These are phyloP conservation scores for Megatriorchis doriae DNA, from an alignment of 2,113 vertebrate genomes.

Conservation along the genomic window DNA sequence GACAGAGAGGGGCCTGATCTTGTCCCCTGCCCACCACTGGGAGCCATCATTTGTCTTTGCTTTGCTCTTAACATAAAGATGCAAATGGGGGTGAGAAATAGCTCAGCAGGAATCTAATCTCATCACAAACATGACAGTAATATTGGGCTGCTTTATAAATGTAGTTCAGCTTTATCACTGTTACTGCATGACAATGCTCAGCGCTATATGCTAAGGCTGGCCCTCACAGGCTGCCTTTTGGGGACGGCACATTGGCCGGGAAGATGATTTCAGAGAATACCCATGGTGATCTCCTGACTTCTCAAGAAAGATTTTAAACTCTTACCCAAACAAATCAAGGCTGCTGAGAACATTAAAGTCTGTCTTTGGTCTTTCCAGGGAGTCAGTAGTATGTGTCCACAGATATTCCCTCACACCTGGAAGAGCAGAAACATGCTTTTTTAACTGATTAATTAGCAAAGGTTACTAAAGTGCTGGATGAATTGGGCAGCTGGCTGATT, in stretches of 20 bases:
- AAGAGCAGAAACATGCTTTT: not conserved
- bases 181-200: not conserved
- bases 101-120: not conserved
- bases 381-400: rapidly evolving
- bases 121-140: not conserved
- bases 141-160: not conserved
- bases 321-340: not conserved
- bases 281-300: not conserved
- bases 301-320: not conserved
- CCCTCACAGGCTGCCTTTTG: not conserved
- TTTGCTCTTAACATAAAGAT: not conserved
- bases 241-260: rapidly evolving
- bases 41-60: not conserved
- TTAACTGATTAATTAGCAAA: not conserved
- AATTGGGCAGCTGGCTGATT: not conserved
- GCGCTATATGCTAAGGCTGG: rapidly evolving
- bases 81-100: not conserved
- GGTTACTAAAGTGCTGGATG: not conserved
- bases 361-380: not conserved
- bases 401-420: not conserved
- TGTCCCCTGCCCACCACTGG: not conserved
- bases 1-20: not conserved
- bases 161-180: not conserved
- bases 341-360: not conserved
- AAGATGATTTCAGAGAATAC: not conserved